Evolutionary conservation across 2,113 vertebrate species (phyloP).

Genomic region (Sinosuthora webbiana): DNA sequence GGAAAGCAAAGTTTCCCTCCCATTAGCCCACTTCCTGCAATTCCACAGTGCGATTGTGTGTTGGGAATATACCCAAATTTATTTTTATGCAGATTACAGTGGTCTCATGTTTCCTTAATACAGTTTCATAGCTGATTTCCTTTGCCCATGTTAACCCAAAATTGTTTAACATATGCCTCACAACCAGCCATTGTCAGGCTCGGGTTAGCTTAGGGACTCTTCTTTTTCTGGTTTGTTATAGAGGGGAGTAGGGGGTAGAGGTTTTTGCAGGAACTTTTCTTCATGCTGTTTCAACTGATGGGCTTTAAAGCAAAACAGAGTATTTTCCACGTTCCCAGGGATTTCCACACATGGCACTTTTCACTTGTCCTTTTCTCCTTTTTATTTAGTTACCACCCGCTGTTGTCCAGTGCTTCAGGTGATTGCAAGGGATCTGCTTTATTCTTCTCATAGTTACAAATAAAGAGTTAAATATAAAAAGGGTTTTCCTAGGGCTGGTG

Average conservation of each 20-base stretch:
- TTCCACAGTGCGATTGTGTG: not conserved
- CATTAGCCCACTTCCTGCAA: conserved; percentile 53
- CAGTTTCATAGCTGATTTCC: conserved; percentile 52
- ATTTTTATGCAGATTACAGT: conserved; percentile 65
- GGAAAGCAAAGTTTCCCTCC: conserved; percentile 22
- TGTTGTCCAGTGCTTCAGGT: not conserved
- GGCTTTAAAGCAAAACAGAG: not conserved
- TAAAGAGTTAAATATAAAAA: not conserved
- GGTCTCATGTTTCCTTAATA: conserved; percentile 56
- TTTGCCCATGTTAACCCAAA: conserved; percentile 31
- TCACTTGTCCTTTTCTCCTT: not conserved
- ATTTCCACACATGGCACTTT: not conserved
- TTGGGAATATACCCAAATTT: conserved; percentile 61
- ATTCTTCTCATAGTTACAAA: not conserved
- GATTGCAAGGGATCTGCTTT: not conserved
- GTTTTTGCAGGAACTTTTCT: not conserved
- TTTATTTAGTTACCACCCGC: not conserved
- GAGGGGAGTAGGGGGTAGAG: not conserved
- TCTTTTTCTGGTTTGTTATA: not conserved
- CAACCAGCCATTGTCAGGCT: conserved; percentile 15
- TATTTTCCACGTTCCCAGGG: not conserved
- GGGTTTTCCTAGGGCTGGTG: not conserved
- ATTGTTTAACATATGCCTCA: conserved; percentile 40
- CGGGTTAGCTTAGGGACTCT: not conserved
- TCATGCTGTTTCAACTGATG: not conserved